Conservation (phyloP, 1,140 invertebrate genomes). For the Panulirus ornatus region DNA sequence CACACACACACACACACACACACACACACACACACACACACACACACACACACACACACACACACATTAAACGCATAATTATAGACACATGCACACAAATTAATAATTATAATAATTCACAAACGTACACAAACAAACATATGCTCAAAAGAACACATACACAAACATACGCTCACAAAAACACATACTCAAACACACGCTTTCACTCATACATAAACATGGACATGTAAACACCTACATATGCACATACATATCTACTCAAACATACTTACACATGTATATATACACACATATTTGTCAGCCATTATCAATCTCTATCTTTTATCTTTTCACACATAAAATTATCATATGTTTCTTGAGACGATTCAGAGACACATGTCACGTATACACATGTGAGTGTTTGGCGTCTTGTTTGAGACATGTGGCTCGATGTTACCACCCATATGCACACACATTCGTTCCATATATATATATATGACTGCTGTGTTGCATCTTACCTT, state of each 20-base stretch:
- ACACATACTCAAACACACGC: neutral
- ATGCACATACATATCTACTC: neutral
- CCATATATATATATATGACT: neutral
- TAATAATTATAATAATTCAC: neutral
- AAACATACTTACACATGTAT: neutral
- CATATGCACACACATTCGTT: neutral
- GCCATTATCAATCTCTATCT: neutral
- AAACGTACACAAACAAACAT: neutral
- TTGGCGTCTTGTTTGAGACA: neutral
- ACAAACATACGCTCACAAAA: neutral
- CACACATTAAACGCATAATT: neutral
- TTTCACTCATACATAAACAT: neutral
- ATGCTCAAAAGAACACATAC: neutral
- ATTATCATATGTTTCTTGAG: neutral
- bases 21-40: conserved; percentile 26
- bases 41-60: conserved; percentile 5
- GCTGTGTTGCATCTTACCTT: too few species aligned
- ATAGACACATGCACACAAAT: neutral
- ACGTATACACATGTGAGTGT: neutral
- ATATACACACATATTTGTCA: neutral
- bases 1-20: neutral
- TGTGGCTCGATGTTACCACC: neutral
- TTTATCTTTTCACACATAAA: neutral
- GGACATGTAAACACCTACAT: neutral
- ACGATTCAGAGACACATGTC: neutral